Percentiles rank a stretch among this genome's conserved stretches.
Conservation (phyloP, 1,140 invertebrate species). For the Scaptomyza pallida region DNA sequence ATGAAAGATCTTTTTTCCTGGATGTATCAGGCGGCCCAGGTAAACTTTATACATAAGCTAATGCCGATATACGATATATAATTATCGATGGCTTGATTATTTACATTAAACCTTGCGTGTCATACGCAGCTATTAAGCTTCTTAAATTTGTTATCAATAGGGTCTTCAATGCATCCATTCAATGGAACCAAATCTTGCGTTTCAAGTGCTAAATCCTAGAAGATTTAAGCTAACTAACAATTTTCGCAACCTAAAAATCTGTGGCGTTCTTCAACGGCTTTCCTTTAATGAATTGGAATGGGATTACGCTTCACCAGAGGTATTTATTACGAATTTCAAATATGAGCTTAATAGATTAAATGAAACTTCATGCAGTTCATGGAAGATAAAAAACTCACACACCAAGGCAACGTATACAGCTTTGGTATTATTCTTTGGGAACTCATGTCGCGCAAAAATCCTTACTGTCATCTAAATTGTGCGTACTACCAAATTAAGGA, state of each 20-base stretch:
- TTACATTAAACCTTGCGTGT: background rate
- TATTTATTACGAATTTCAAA: background rate
- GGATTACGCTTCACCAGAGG: background rate
- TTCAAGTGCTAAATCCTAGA: background rate
- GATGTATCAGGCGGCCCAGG: background rate
- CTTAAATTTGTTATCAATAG: background rate
- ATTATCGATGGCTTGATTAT: too few species aligned
- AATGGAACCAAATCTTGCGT: background rate
- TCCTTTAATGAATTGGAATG: background rate
- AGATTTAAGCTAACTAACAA: background rate
- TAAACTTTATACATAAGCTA: too few species aligned
- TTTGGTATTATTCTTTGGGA: background rate
- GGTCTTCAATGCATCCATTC: background rate
- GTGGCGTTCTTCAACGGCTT: background rate
- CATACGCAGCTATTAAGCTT: background rate
- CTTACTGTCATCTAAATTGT: background rate
- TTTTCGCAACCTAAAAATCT: background rate
- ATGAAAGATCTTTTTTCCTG: background rate
- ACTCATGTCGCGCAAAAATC: background rate
- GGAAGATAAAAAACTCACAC: background rate
- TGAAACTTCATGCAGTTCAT: background rate
- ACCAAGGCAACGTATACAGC: background rate
- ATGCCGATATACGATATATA: too few species aligned
- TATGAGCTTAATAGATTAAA: too few species aligned
- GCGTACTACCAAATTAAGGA: too few species aligned